Evolutionary conservation across 2,113 vertebrate species (phyloP).

Genomic region (Pedetes capensis): DNA sequence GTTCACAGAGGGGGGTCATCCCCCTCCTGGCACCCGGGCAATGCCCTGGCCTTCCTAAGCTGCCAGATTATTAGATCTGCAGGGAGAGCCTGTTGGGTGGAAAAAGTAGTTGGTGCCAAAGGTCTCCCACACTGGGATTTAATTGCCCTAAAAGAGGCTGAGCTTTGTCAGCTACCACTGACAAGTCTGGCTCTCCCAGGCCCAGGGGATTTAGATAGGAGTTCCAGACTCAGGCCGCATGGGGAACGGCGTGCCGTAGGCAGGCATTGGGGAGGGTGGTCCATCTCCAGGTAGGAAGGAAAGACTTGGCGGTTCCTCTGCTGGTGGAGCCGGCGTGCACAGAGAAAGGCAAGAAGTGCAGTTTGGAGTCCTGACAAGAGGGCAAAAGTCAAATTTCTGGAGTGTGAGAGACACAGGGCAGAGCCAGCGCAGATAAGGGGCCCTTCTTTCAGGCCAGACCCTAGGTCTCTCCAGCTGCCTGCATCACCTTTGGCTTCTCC

Average conservation of each 20-base stretch:
- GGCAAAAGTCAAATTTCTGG: background rate
- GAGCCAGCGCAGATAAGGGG: background rate
- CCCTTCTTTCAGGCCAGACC: background rate
- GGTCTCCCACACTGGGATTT: conserved; percentile 28
- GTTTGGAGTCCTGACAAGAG: background rate
- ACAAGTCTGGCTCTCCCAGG: background rate
- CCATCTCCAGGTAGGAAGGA: background rate
- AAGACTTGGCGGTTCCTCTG: background rate
- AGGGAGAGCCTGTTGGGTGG: background rate
- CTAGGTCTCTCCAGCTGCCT: background rate
- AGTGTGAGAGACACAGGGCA: background rate
- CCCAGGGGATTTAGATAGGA: background rate
- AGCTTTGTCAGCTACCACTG: conserved; percentile 21
- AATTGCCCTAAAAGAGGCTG: conserved; percentile 51
- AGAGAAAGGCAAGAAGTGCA: background rate
- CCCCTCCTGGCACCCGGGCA: rapidly evolving
- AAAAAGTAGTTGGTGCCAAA: conserved; percentile 17
- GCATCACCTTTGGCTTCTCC: background rate
- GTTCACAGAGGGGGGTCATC: background rate
- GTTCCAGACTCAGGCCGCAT: background rate
- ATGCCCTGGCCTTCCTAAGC: background rate
- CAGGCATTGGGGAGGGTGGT: background rate
- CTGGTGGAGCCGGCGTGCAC: background rate
- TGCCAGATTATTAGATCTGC: background rate
- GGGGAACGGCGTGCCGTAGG: background rate